A percentile compares a stretch with the other conserved stretches of the same genome.
phyloP scores from a whole-genome alignment of 2,113 vertebrate genomes.

The Prinia subflava region DNA sequence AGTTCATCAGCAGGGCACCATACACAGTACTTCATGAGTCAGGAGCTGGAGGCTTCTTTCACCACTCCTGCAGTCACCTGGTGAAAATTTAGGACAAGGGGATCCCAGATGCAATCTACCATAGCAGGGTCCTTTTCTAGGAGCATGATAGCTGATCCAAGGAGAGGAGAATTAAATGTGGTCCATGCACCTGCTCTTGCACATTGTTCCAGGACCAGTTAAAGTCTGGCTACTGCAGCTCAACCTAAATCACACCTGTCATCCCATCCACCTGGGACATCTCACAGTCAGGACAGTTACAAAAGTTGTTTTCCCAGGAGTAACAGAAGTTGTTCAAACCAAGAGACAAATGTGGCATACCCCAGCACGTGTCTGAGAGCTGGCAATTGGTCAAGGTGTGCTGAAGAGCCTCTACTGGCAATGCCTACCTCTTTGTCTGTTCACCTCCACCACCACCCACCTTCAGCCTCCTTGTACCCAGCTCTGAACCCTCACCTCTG shows the following conservation, averaged over 20 bases:
- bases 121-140: neutral
- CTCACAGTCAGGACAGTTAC: neutral
- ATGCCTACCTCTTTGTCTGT: neutral
- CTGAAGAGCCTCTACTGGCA: neutral
- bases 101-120: neutral
- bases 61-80: neutral
- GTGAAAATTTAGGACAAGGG: neutral
- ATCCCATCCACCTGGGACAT: neutral
- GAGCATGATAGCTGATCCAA: neutral
- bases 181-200: neutral
- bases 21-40: neutral
- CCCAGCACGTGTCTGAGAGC: fast-evolving
- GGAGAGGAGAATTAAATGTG: neutral
- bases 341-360: neutral
- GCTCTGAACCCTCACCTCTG: neutral
- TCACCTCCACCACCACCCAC: neutral
- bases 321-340: neutral
- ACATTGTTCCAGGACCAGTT: neutral
- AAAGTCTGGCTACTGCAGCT: neutral
- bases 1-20: neutral
- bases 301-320: neutral
- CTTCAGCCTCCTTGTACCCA: neutral
- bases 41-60: neutral
- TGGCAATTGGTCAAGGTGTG: fast-evolving
- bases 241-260: neutral